Evolutionary conservation across 2,888 invertebrate genomes (phyloP), one percentile per base, ranked within the genome.

Genomic region (Lithophane semibrunnea): DNA sequence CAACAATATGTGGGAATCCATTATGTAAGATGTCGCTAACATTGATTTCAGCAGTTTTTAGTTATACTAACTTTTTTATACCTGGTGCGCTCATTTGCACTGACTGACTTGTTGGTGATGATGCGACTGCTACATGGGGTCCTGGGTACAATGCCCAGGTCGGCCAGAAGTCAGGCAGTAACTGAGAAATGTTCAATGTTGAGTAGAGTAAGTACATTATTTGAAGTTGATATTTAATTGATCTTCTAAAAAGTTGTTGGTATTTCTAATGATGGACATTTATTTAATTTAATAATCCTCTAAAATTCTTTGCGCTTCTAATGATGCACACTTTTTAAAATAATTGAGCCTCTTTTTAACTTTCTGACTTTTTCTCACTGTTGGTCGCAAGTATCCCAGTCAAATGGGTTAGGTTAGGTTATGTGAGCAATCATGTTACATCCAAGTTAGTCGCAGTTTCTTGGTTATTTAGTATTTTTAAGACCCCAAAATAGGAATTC

Each of bases 1-100:
- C 42, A 80, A 77, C 77, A 80, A 80, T 80, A 80, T 80, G 80
- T 77, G 77, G 72, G 77, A 77, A 80, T 72, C 0, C 72, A 72
- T 80, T 80, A 80, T 18, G 80, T 63, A 72, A 80, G 42, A 63
- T n/a, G 60, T 79, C n/a, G 12, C 54, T 3, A 37, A 54, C 3
- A 54, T 61, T 37, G 79, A 47, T 71, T 72, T 79, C 47, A 61
- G 13, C 10, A 9, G 60, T 61, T 77, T 61, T 77, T 77, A 75
- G 13, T 5, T 73, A n/a, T 58, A 37, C 37, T 37, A 12, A 16
- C 1, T 16, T 29, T 29, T 56, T 13, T 44, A 21, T 13, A 21
- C 21, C 12, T 60, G 16, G 60, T 60, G 4, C 18, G 42, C 12
- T 24, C 42, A 24, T 24, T 18, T 42, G 10, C 18, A 18, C 3